Conservation (phyloP, 2,888 invertebrate species). For the Noctuana brunneofusca region DNA sequence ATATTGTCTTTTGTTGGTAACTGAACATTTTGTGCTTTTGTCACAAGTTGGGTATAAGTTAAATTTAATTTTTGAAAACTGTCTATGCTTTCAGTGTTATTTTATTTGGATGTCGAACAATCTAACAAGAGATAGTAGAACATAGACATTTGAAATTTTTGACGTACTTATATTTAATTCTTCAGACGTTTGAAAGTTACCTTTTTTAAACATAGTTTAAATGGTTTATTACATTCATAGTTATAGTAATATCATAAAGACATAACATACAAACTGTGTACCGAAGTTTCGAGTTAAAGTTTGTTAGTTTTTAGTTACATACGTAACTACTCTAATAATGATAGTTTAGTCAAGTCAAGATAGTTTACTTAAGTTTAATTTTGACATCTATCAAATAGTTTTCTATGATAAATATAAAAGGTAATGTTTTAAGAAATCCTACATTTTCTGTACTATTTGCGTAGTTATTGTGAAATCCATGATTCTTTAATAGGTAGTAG, state of each 20-base stretch:
- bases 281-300: background rate
- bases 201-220: background rate
- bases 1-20: slow-evolving; percentile 28
- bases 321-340: too few species aligned
- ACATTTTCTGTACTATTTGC: background rate
- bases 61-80: slow-evolving; percentile 5
- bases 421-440: background rate
- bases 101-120: background rate
- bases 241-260: background rate
- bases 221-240: too few species aligned
- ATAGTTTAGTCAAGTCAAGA: too few species aligned
- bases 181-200: background rate
- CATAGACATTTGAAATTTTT: background rate
- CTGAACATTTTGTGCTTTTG: slow-evolving; percentile 25
- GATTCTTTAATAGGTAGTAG: background rate
- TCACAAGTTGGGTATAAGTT: slow-evolving; percentile 28
- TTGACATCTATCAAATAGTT: background rate
- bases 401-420: background rate
- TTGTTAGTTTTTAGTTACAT: background rate
- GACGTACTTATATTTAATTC: background rate
- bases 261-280: too few species aligned
- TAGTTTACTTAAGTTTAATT: background rate
- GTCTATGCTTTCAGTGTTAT: background rate
- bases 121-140: background rate
- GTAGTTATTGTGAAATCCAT: background rate